Evolutionary conservation across 2,797 vertebrate genomes (phyloP).

Genomic region (Micrastur ruficollis): DNA sequence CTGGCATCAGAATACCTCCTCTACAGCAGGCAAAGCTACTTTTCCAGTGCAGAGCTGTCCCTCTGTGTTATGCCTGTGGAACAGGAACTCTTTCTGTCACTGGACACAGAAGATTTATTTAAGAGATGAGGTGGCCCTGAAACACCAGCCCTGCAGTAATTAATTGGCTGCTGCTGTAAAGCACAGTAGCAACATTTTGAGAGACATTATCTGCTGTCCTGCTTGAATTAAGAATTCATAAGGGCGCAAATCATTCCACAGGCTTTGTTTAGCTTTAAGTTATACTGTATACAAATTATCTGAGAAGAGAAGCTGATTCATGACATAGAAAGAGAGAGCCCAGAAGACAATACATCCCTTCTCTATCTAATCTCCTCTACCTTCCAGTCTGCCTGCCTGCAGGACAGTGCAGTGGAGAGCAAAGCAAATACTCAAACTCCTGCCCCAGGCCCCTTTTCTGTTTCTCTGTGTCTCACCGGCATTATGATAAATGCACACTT

Average conservation of each 20-base stretch:
- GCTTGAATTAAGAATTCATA: constrained; percentile 46
- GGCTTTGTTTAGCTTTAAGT: constrained; percentile 40
- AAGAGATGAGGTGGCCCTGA: background rate
- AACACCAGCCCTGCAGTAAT: background rate
- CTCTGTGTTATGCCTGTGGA: background rate
- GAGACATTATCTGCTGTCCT: constrained; percentile 19
- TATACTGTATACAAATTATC: constrained; percentile 28
- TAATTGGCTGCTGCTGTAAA: background rate
- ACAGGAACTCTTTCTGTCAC: background rate
- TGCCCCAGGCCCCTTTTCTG: background rate
- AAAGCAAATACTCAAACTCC: background rate
- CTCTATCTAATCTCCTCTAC: background rate
- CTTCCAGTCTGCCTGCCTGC: background rate
- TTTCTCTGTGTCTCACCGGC: background rate
- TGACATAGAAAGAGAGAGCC: background rate
- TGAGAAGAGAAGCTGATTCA: constrained; percentile 37
- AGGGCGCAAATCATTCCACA: constrained; percentile 13
- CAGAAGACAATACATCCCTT: constrained; percentile 1
- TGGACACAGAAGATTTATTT: background rate
- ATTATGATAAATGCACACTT: background rate
- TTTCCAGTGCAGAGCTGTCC: background rate
- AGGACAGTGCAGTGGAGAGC: background rate
- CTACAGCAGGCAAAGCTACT: background rate
- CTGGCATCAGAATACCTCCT: background rate
- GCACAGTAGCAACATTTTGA: background rate